Base-by-base conservation (phyloP, 2,797 vertebrate genomes). In the Phylloscopus collybita region DNA sequence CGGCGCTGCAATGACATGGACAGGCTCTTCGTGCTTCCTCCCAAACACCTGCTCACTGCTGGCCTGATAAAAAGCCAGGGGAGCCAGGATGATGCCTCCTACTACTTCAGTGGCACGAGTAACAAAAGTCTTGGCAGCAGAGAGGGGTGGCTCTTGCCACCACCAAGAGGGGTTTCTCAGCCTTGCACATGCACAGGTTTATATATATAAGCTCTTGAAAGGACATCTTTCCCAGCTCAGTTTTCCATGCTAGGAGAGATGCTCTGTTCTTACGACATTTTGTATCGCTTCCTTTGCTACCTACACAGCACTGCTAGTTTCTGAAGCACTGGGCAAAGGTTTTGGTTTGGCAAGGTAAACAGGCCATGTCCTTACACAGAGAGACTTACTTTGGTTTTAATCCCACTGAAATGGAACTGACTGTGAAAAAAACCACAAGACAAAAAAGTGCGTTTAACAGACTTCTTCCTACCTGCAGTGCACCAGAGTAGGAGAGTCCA, bases 401-500 rank as follows among this genome's bases (percentile, higher is more conserved):
- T 40, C 22, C n/a, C n/a, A 6, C 3, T 38, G 36, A 51, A 69
- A 80, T 16, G 59, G 5, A 79, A 72, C 0, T 16, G 7, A 20
- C 62, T 19, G 49, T 42, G 34, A 12, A 82, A 84, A 86, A 73
- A 62, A 4, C 2, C 44, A 44, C 13, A 76, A 40, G 20, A 32
- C 26, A 30, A 11, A 30, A 11, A 92, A 72, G 14, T 2, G 3
- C 23, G 16, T 21, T 25, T 60, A 61, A 64, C 15, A 71, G 14
- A 26, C 0, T 72, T 71, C 47, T 30, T 26, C 88, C 5, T 92
- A 99, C 99, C 99, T 99, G 99, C 99, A 99, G 90, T 99, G 99
- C 66, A 99, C 99, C 88, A 99, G 97, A 40, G 98, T 97, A 5
- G 99, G 99, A 4, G 98, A 99, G 56, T 98, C 93, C 1, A 96